Evolutionary conservation across 2,888 invertebrate species (phyloP).

Genomic region (Teleiodes luculella): DNA sequence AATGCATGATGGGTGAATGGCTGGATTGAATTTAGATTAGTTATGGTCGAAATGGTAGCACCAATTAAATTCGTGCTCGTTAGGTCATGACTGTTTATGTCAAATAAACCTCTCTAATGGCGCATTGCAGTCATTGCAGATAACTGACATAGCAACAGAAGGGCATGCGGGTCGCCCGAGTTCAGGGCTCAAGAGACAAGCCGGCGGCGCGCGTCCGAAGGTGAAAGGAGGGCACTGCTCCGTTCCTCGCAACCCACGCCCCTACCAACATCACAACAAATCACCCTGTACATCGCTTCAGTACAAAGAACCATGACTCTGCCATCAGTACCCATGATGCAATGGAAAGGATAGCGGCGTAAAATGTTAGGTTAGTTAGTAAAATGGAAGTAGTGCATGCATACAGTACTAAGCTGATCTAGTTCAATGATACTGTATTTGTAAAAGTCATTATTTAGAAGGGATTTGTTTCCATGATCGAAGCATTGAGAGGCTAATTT

Average conservation of each 20-base stretch:
- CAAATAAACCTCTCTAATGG: not conserved
- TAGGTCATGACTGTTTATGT: not conserved
- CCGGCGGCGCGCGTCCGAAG: conserved; percentile 25
- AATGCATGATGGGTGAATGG: too few relatives aligned
- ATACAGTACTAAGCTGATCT: not conserved
- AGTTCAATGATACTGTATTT: not conserved
- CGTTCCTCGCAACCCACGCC: conserved; percentile 21
- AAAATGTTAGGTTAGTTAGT: not conserved
- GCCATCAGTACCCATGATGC: not conserved
- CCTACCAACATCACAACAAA: not conserved
- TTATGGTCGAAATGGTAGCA: not conserved
- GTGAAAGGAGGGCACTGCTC: conserved; percentile 59
- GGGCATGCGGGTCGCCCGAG: conserved; percentile 20
- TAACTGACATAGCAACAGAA: conserved; percentile 1
- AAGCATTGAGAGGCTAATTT: too few relatives aligned
- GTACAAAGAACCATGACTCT: not conserved
- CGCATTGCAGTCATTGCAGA: not conserved
- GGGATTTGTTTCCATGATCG: too few relatives aligned
- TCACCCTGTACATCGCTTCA: not conserved
- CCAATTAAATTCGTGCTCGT: too few relatives aligned
- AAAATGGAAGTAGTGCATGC: not conserved
- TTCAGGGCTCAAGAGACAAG: conserved; percentile 27
- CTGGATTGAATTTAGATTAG: too few relatives aligned
- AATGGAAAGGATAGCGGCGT: not conserved
- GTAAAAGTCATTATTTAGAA: not conserved